Evolutionary conservation across 2,113 vertebrate species (phyloP).

Genomic region (Heterocephalus glaber): DNA sequence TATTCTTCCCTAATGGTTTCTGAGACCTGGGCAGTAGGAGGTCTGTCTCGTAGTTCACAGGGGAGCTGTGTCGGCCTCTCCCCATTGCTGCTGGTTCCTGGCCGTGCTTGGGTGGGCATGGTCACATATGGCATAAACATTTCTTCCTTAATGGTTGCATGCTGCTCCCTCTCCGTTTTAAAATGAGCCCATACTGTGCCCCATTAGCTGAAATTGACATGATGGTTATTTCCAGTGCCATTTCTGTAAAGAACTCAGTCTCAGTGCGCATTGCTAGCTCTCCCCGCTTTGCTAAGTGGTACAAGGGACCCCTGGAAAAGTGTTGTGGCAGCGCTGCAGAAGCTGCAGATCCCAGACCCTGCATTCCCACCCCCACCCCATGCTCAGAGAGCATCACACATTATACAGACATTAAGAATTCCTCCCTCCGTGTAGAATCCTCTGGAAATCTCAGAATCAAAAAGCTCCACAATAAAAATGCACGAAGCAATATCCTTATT

Average conservation of each 20-base stretch:
- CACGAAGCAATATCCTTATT: constrained; percentile 80
- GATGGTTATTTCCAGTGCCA: constrained; percentile 74
- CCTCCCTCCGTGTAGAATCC: constrained; percentile 76
- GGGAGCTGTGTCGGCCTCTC: background rate
- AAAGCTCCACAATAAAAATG: constrained; percentile 77
- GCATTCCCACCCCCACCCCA: background rate
- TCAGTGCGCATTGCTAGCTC: background rate
- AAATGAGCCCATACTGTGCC: constrained; percentile 74
- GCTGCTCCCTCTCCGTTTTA: constrained; percentile 55
- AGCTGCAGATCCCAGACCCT: constrained; percentile 22
- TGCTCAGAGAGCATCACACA: constrained; percentile 44
- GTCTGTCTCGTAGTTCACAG: background rate
- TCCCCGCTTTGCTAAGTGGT: constrained; percentile 51
- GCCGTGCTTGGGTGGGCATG: constrained; percentile 46
- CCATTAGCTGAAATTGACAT: constrained; percentile 77
- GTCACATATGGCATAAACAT: constrained; percentile 21
- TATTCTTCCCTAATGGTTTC: constrained; percentile 42
- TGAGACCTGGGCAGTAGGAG: constrained; percentile 16
- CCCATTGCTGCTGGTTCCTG: background rate
- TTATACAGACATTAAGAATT: constrained; percentile 61
- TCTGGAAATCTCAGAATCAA: constrained; percentile 78
- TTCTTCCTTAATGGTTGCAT: constrained; percentile 49
- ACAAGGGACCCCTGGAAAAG: constrained; percentile 64
- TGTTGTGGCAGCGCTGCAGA: constrained; percentile 58
- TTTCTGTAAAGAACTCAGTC: constrained; percentile 68